Evolutionary conservation across 1,140 invertebrate genomes (phyloP), one percentile per base, ranked within the genome.

Genomic region (Drosophila eugracilis): DNA sequence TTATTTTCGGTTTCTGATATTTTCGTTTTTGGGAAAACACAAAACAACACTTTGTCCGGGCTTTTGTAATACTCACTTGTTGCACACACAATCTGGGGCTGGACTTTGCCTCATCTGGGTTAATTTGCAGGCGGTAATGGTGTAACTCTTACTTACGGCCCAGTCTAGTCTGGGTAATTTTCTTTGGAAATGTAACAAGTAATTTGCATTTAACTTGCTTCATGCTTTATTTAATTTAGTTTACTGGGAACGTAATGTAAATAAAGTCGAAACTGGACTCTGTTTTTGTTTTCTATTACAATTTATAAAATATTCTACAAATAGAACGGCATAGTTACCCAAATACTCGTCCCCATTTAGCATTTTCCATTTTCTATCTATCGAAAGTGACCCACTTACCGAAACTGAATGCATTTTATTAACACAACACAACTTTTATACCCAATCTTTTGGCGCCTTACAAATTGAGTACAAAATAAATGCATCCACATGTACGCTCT

Each of bases 391-490:
- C 76, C 81, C 47, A 77, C 45, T 60, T 81, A 55, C 47, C 36
- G 59, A 59, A 44, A 30, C 21, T 4, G 39, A 48, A 73, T 60
- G 36, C 55, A 81, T 76, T 41, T 53, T 24, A 74, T 42, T 6
- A 71, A 48, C 70, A 62, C 21, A 58, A 52, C 37, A 32, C 9
- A 49, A 22, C 19, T 45, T 63, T 59, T 60, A 41, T 45, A 71
- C 50, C 57, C 66, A 62, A 80, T 77, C 67, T 77, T 66, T 86
- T 88, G 77, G 77, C 81, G 83, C 81, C 81, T 71, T 50, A 59
- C 58, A 74, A 81, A 80, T 60, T 63, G 66, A 59, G 73, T 45
- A 66, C 22, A 65, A 74, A 70, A 66, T 58, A 77, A 54, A 80
- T 59, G 66, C 42, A 65, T 19, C 37, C 28, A 44, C 41, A 32